Evolutionary conservation across 92 coral and sea anemone genomes (phyloP), one percentile per base, ranked within the genome.

Genomic region (Epizoanthus rinbou): DNA sequence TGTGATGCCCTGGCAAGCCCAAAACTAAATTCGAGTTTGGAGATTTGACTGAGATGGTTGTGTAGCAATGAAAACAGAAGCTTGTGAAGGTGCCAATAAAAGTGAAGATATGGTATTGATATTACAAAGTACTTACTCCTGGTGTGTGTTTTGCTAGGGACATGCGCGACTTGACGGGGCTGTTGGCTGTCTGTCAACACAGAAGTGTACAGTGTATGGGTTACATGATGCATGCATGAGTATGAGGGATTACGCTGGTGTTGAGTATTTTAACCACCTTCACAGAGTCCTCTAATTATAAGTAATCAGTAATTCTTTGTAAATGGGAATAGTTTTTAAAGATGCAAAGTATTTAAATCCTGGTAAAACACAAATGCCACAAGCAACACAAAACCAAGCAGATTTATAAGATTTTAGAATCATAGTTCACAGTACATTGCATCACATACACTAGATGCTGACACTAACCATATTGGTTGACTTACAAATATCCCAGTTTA

Each of bases 181-280:
- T 93, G 85, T 84, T 75, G 21, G 94, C 91, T 57, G 98, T 93
- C 98, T 93, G 94, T 86, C 79, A 91, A 91, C 70, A 79, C 83
- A 90, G 82, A 78, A 78, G 69, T 78, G 57, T 60, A 78, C 69
- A 78, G 82, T 60, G 82, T 78, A 78, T 78, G 70, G 65, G 64
- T 78, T 78, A 78, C 82, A 33, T 59, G 19, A 39, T 57, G 82
- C 71, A 78, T 78, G 82, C 82, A 53, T 78, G 15, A 19, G 82
- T 60, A 60, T 53, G 82, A 57, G 37, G 41, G 58, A 59, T 14
- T 17, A 14, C 15, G 41, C 35, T 22, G 18, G 25, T 62, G 69
- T 41, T 62, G 43, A 57, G 16, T 33, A 28, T 15, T 50, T 50
- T 50, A 19, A 9, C 19, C 73, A 28, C 43, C 47, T 67, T 67